A percentile compares a stretch with the other conserved stretches of the same genome.
Conservation (phyloP, 2,888 invertebrate species). For the Morpho helenor region DNA sequence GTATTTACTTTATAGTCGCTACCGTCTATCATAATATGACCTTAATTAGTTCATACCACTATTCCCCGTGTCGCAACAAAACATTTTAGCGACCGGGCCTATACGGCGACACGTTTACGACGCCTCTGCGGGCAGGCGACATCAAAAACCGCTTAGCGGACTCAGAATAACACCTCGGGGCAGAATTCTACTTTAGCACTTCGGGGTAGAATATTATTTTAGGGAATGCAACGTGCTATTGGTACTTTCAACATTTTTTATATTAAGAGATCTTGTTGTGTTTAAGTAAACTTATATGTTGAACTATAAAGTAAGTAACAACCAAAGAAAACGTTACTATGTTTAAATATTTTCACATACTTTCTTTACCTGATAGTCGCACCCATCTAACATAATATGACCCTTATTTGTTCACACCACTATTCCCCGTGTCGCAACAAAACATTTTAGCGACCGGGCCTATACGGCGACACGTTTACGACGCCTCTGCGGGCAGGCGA, state of each 20-base stretch:
- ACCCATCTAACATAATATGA: not conserved
- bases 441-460: conserved; percentile 12
- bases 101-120: conserved; percentile 25
- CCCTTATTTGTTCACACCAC: conserved; percentile 16
- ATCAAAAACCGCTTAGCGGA: conserved; percentile 36
- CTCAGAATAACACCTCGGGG: conserved; percentile 32
- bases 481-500: conserved; percentile 25
- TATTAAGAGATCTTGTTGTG: conserved; percentile 31
- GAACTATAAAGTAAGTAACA: too few species aligned
- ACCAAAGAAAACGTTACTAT: too few species aligned
- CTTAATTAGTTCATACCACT: conserved; percentile 15
- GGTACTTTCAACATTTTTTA: conserved; percentile 38
- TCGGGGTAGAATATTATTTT: conserved; percentile 30
- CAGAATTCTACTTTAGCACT: conserved; percentile 16
- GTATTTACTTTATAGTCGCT: not conserved
- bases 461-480: conserved; percentile 25
- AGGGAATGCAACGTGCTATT: conserved; percentile 40
- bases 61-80: conserved; percentile 6
- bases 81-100: conserved; percentile 9
- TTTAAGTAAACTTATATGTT: not conserved
- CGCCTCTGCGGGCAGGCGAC: conserved; percentile 27
- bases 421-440: conserved; percentile 4
- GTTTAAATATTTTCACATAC: too few species aligned
- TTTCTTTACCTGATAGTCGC: not conserved
- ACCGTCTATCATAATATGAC: not conserved